Percentiles rank a stretch among this genome's conserved stretches.
These are phyloP conservation scores for Tanaodytes sp. DNA, from an alignment of 2,888 invertebrate genomes.

Conservation along the genomic window DNA sequence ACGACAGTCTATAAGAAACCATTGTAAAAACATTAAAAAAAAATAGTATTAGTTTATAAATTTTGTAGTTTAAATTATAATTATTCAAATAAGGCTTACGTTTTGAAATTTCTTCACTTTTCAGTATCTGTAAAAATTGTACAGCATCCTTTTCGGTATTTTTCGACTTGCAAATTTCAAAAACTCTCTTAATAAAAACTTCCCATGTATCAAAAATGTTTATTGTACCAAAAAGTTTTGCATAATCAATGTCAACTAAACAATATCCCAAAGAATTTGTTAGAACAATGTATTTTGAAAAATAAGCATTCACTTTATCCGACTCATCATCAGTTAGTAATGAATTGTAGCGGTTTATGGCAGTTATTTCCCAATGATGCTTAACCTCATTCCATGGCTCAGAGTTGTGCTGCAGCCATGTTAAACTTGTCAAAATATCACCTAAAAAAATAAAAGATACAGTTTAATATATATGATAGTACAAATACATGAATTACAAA, in stretches of 20 bases:
- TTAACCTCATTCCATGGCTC: not conserved
- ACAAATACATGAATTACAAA: not conserved
- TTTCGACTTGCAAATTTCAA: too few relatives aligned
- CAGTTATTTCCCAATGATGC: too few relatives aligned
- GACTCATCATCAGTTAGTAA: not conserved
- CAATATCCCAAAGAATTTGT: not conserved
- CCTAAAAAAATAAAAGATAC: slow-evolving; percentile 13
- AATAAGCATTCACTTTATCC: not conserved
- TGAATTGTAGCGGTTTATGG: too few relatives aligned
- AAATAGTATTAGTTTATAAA: too few relatives aligned
- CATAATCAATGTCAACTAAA: slow-evolving; percentile 4
- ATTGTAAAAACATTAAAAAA: not conserved
- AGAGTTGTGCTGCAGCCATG: slow-evolving; percentile 34
- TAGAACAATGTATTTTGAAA: not conserved
- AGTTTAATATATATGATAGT: not conserved
- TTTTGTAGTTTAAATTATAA: too few relatives aligned
- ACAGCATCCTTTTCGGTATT: too few relatives aligned
- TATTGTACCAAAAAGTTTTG: not conserved
- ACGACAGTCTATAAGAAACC: not conserved
- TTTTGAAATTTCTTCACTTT: too few relatives aligned
- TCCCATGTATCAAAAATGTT: slow-evolving; percentile 4
- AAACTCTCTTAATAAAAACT: not conserved
- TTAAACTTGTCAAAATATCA: slow-evolving; percentile 13
- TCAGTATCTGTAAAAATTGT: too few relatives aligned
- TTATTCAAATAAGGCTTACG: too few relatives aligned